phyloP scores from a whole-genome alignment of 1,140 invertebrate genomes.

The Zophobas morio region DNA sequence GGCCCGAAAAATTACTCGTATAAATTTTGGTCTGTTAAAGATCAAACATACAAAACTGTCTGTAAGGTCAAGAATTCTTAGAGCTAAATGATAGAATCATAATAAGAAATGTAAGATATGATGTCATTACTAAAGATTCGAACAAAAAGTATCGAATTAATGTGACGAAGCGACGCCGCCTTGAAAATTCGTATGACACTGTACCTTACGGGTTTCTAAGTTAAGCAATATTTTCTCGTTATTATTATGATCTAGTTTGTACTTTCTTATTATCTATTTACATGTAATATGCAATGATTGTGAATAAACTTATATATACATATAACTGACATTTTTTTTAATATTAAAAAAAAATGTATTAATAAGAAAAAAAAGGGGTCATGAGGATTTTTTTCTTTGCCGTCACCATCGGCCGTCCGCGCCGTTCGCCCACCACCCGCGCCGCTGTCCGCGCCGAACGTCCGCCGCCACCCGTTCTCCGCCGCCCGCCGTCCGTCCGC shows the following conservation, averaged over 20 bases:
- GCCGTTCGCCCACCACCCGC: too few species aligned
- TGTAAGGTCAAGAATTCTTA: conserved; percentile 6
- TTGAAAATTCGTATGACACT: not conserved
- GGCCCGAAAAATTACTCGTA: conserved; percentile 51
- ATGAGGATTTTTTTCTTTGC: too few species aligned
- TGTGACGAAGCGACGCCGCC: too few species aligned
- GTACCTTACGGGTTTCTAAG: not conserved
- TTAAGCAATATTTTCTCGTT: not conserved
- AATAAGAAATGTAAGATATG: not conserved
- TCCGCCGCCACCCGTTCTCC: too few species aligned
- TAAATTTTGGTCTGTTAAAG: not conserved
- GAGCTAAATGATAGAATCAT: not conserved
- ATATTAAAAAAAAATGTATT: too few species aligned
- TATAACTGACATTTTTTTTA: too few species aligned
- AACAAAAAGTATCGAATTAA: not conserved
- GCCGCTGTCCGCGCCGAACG: too few species aligned
- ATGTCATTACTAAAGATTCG: not conserved
- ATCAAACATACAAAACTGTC: not conserved
- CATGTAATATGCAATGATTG: not conserved
- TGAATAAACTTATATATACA: too few species aligned
- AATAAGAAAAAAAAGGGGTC: too few species aligned
- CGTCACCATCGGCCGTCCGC: too few species aligned
- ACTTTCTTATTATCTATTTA: not conserved
- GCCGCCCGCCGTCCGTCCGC: too few species aligned
- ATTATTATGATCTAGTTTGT: not conserved